Conservation (phyloP, 2,113 vertebrate species). For the Aviceda subcristata region DNA sequence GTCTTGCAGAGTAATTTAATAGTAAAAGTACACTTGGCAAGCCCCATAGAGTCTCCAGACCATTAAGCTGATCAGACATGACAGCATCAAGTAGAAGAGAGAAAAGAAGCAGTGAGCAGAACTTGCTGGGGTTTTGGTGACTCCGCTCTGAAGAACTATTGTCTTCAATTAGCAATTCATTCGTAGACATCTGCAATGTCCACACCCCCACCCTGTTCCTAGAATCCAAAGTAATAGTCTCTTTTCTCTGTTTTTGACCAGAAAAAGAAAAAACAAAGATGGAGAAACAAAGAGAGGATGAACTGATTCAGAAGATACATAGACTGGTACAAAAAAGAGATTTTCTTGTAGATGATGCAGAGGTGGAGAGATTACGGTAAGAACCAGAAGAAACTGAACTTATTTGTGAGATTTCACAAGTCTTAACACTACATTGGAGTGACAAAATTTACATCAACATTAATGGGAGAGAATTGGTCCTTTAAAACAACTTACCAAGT, state of each 20-base stretch:
- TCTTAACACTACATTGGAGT: neutral
- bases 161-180: neutral
- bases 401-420: neutral
- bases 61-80: neutral
- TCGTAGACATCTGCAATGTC: neutral
- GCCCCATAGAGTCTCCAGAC: neutral
- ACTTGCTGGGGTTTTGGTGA: neutral
- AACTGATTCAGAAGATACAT: constrained; percentile 95
- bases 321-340: constrained; percentile 96
- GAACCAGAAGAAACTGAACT: neutral
- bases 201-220: neutral
- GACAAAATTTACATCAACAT: neutral
- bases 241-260: constrained; percentile 56
- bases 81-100: neutral
- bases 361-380: constrained; percentile 95
- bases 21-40: neutral
- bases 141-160: neutral
- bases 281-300: constrained; percentile 89
- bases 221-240: neutral
- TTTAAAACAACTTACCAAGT: neutral
- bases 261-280: constrained; percentile 91
- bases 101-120: neutral
- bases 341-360: constrained; percentile 96
- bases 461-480: neutral
- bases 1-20: neutral